Conservation (phyloP, 2,113 vertebrate genomes). For the Connochaetes taurinus region DNA sequence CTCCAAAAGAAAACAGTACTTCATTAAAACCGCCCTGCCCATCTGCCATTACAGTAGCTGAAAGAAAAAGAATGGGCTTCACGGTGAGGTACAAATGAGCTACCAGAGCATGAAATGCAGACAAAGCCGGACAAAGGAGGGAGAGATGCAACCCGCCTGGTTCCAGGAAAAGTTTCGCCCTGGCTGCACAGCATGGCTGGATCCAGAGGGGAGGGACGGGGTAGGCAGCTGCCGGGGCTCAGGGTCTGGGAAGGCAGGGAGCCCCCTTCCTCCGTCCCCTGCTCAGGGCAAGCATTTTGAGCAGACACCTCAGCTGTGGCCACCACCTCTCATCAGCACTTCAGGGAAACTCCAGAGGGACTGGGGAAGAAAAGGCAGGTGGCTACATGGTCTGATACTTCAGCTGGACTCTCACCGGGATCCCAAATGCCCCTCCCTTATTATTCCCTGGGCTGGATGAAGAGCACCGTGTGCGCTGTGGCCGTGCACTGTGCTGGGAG, state of each 20-base stretch:
- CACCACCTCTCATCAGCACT: background rate
- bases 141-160: background rate
- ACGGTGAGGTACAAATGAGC: background rate
- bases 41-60: constrained; percentile 28
- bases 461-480: background rate
- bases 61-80: background rate
- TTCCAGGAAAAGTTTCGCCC: background rate
- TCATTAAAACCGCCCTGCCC: constrained; percentile 42
- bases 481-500: background rate
- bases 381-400: background rate
- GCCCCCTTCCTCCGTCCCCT: background rate
- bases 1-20: constrained; percentile 62
- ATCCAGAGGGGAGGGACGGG: background rate
- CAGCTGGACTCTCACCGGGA: background rate
- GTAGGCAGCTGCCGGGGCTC: background rate
- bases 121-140: background rate
- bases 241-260: background rate
- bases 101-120: background rate
- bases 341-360: background rate
- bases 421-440: background rate
- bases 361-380: constrained; percentile 1
- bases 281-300: background rate
- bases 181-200: background rate
- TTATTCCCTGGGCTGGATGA: background rate
- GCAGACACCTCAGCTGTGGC: background rate